Conservation (phyloP, 92 coral and sea anemone species). For the Heliopora coerulea region DNA sequence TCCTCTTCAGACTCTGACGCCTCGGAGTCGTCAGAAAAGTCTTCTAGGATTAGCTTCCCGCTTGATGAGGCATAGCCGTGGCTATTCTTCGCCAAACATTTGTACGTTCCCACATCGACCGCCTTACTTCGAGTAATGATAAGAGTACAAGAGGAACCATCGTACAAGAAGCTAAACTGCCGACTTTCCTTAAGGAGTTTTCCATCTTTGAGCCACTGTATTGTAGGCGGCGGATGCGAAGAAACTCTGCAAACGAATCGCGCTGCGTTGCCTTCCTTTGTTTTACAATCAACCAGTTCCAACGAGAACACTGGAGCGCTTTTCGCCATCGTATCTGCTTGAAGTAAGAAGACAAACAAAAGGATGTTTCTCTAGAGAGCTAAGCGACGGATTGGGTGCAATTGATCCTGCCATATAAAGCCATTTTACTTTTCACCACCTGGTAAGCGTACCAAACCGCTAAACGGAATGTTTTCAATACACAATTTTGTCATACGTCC, state of each 20-base stretch:
- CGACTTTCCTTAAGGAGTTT: slow-evolving; percentile 81
- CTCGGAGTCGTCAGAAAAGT: slow-evolving; percentile 71
- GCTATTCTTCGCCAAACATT: slow-evolving; percentile 81
- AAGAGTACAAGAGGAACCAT: slow-evolving; percentile 85
- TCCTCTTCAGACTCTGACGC: slow-evolving; percentile 71
- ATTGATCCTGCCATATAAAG: background rate
- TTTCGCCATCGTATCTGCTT: slow-evolving; percentile 61
- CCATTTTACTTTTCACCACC: slow-evolving; percentile 2
- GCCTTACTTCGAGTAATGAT: slow-evolving; percentile 92
- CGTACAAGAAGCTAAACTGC: slow-evolving; percentile 95
- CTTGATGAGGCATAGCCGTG: slow-evolving; percentile 83
- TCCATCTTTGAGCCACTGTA: slow-evolving; percentile 91
- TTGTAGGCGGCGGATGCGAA: slow-evolving; percentile 91
- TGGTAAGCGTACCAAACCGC: background rate
- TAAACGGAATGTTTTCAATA: background rate
- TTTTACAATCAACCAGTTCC: slow-evolving; percentile 85
- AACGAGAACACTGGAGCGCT: slow-evolving; percentile 92
- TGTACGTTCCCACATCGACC: slow-evolving; percentile 94
- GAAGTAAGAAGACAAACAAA: slow-evolving; percentile 1
- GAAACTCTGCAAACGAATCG: slow-evolving; percentile 92
- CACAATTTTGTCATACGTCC: background rate
- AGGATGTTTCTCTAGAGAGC: background rate
- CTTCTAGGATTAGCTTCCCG: slow-evolving; percentile 71
- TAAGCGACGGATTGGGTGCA: slow-evolving; percentile 9
- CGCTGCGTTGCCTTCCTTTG: slow-evolving; percentile 95